Conservation (phyloP, 2,797 vertebrate genomes). For the Hozukius guyotensis region DNA sequence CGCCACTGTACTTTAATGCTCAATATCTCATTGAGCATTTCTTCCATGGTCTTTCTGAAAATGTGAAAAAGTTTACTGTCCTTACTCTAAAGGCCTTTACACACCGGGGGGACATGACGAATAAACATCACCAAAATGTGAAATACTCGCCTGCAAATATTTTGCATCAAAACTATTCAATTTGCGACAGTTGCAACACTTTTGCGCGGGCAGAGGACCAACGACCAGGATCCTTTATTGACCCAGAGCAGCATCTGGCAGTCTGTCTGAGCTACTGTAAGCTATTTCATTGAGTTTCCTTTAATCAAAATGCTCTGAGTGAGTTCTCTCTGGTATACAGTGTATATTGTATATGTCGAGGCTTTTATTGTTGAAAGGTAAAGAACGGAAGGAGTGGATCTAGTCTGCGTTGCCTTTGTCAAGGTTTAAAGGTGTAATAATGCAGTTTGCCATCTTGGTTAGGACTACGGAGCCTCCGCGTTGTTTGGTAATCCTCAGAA, state of each 20-base stretch:
- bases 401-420: not conserved
- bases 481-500: not conserved
- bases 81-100: not conserved
- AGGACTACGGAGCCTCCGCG: not conserved
- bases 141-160: not conserved
- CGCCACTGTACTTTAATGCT: not conserved
- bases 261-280: no score
- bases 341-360: no score
- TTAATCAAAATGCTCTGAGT: no score
- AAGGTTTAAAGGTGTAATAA: not conserved
- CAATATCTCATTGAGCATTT: not conserved
- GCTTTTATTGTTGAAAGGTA: not conserved
- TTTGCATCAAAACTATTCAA: not conserved
- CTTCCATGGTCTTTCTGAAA: not conserved
- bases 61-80: not conserved
- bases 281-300: no score
- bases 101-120: not conserved
- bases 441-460: not conserved
- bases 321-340: no score
- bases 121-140: not conserved
- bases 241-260: no score
- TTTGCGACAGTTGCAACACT: not conserved
- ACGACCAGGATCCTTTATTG: no score
- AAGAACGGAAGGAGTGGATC: not conserved
- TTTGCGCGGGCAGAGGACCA: not conserved